phyloP scores from a whole-genome alignment of 2,113 vertebrate species.

The Grantiella picta region DNA sequence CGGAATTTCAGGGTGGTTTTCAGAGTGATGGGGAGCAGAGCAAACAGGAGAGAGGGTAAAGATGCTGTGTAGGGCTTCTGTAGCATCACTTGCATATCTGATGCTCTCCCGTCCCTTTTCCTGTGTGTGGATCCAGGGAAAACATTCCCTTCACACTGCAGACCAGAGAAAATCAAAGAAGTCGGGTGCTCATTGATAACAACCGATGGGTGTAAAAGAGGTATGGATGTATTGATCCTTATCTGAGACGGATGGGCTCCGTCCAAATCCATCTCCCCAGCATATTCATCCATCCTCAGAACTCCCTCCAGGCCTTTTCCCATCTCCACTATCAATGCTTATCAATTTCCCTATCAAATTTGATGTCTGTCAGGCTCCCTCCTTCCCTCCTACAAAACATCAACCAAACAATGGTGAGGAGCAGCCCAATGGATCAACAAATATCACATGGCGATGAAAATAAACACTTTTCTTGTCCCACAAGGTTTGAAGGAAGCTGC shows the following conservation, averaged over 20 bases:
- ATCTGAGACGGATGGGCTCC: background rate
- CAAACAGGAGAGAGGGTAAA: background rate
- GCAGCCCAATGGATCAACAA: accelerated
- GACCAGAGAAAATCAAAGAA: background rate
- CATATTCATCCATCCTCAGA: background rate
- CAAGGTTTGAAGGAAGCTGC: accelerated
- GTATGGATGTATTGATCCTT: conserved; percentile 13
- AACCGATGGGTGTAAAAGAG: background rate
- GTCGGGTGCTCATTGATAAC: background rate
- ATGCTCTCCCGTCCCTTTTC: background rate
- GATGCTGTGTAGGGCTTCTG: background rate
- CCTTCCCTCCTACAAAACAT: background rate
- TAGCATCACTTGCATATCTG: background rate
- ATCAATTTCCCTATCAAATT: conserved; percentile 20
- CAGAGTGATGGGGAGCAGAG: background rate
- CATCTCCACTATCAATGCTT: background rate
- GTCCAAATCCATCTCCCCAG: background rate
- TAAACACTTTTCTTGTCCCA: background rate
- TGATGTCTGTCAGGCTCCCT: background rate
- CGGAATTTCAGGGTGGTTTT: background rate
- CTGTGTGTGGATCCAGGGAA: background rate
- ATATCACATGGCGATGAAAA: accelerated
- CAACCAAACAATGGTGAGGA: accelerated
- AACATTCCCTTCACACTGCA: background rate
- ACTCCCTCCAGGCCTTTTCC: background rate